phyloP scores from a whole-genome alignment of 1,140 invertebrate species.

The Sinonovacula constricta region DNA sequence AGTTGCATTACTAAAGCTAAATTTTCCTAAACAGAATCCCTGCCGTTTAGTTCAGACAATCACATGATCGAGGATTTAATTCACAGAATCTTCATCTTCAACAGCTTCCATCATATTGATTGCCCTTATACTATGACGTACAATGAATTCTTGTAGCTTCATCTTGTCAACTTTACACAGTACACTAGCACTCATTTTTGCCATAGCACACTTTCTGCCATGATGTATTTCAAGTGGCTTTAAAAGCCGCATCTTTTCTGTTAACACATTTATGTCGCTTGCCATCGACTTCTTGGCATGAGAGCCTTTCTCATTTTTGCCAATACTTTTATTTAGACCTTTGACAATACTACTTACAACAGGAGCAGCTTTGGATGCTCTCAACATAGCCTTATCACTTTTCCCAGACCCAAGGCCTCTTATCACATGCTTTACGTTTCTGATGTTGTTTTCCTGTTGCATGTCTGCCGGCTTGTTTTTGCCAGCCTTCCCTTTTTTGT shows the following conservation, averaged over 20 bases:
- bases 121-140: slow-evolving; percentile 13
- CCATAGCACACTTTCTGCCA: background rate
- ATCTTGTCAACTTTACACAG: slow-evolving; percentile 7
- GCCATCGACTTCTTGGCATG: slow-evolving; percentile 4
- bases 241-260: background rate
- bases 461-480: slow-evolving; percentile 31
- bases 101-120: background rate
- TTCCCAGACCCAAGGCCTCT: slow-evolving; percentile 23
- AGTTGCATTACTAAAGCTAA: too few species aligned
- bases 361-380: slow-evolving; percentile 20
- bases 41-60: too few species aligned
- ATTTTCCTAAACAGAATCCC: too few species aligned
- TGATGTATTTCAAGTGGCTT: background rate
- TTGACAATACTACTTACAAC: background rate
- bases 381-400: slow-evolving; percentile 21
- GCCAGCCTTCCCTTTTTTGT: slow-evolving; percentile 17
- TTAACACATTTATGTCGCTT: slow-evolving; percentile 8
- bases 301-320: background rate
- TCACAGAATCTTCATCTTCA: background rate
- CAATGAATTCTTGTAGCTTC: slow-evolving; percentile 16
- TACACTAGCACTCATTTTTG: background rate
- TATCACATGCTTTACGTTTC: slow-evolving; percentile 26
- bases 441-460: slow-evolving; percentile 44
- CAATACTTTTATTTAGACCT: background rate
- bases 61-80: too few species aligned